A percentile compares a stretch with the other conserved stretches of the same genome.
phyloP scores from a whole-genome alignment of 2,113 vertebrate genomes.

The Gymnogyps californianus region DNA sequence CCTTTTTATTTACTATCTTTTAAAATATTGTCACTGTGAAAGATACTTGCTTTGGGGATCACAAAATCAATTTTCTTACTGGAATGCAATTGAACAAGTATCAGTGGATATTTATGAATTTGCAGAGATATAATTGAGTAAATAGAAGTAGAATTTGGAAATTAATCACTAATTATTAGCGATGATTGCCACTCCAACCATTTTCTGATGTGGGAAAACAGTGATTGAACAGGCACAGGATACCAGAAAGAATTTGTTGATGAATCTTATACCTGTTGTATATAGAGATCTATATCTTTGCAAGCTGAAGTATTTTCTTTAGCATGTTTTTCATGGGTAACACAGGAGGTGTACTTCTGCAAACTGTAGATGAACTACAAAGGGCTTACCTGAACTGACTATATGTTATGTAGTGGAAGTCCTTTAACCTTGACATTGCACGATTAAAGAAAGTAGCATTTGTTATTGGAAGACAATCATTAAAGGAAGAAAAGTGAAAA shows the following conservation, averaged over 20 bases:
- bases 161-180: neutral
- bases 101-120: neutral
- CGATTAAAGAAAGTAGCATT: neutral
- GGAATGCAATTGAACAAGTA: neutral
- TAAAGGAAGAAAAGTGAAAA: neutral
- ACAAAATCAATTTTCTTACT: neutral
- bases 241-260: neutral
- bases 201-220: neutral
- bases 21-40: neutral
- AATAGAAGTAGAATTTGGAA: neutral
- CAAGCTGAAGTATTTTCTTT: neutral
- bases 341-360: neutral
- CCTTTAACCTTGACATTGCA: neutral
- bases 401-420: neutral
- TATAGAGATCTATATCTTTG: neutral
- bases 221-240: neutral
- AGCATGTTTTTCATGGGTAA: neutral
- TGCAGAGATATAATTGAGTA: neutral
- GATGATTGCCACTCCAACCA: neutral
- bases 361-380: neutral
- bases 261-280: neutral
- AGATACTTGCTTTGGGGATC: neutral
- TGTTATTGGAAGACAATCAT: neutral
- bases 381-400: neutral
- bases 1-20: neutral